These are phyloP conservation scores for Galerucella nymphaeae DNA, from an alignment of 2,888 invertebrate genomes.

Conservation along the genomic window DNA sequence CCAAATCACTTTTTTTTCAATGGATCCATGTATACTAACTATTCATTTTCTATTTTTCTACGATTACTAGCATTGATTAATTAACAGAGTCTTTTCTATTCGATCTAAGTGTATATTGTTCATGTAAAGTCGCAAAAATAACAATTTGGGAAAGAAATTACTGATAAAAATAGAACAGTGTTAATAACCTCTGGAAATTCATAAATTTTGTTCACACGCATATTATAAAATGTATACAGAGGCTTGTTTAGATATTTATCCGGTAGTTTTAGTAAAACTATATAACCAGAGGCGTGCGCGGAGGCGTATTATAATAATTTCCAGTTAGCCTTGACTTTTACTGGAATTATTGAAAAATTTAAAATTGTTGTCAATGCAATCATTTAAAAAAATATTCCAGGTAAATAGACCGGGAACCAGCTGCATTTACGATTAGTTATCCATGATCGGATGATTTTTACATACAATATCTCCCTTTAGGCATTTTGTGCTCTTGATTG, in stretches of 20 bases:
- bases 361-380: background rate
- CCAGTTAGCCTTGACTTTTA: background rate
- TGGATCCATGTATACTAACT: too few species aligned
- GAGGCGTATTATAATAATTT: background rate
- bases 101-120: background rate
- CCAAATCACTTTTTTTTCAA: too few species aligned
- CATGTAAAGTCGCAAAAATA: background rate
- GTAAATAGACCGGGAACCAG: too few species aligned
- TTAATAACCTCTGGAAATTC: constrained; percentile 12
- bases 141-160: background rate
- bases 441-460: too few species aligned
- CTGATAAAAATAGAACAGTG: background rate
- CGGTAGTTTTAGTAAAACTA: background rate
- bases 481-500: too few species aligned
- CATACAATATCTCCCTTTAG: too few species aligned
- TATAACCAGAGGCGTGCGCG: background rate
- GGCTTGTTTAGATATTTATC: background rate
- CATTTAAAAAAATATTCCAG: too few species aligned
- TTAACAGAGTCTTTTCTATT: too few species aligned
- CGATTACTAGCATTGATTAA: too few species aligned
- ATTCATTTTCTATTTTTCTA: too few species aligned
- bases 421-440: too few species aligned
- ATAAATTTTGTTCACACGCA: background rate
- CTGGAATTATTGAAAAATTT: background rate
- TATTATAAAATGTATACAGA: constrained; percentile 2